These are phyloP conservation scores for Dysidea cf. avara DNA, from an alignment of 37 sponge, comb jelly and placozoan genomes.

Conservation along the genomic window DNA sequence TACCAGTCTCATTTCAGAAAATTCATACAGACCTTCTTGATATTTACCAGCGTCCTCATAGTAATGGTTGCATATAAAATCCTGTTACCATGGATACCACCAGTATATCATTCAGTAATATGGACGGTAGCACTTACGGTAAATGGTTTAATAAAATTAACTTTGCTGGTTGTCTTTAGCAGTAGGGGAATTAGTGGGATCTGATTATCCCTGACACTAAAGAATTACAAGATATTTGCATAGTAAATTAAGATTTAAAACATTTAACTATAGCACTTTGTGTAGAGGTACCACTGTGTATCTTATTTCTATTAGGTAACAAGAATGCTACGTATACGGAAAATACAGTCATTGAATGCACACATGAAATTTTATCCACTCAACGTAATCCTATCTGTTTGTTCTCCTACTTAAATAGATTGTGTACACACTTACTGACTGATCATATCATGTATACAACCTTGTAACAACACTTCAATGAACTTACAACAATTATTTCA, in stretches of 20 bases:
- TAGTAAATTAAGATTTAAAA: neutral
- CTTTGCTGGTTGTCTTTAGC: slow-evolving; percentile 40
- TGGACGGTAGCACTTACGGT: slow-evolving; percentile 5
- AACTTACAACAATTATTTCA: no score
- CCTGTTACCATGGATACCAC: neutral
- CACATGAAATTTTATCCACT: no score
- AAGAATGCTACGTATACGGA: no score
- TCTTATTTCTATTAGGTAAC: no score
- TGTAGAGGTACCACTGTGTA: no score
- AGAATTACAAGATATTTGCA: neutral
- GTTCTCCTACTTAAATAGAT: no score
- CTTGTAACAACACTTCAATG: no score
- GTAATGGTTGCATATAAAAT: slow-evolving; percentile 31
- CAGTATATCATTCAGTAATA: neutral
- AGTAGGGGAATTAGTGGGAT: slow-evolving; percentile 56
- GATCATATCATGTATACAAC: no score
- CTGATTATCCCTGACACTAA: slow-evolving; percentile 16
- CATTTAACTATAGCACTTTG: neutral
- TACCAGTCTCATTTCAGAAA: slow-evolving; percentile 53
- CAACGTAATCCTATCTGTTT: no score
- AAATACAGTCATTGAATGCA: no score
- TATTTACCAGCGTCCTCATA: slow-evolving; percentile 33
- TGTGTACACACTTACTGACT: no score
- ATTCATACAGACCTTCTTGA: slow-evolving; percentile 35
- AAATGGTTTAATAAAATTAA: slow-evolving; percentile 28